A percentile compares a stretch with the other conserved stretches of the same genome.
Conservation (phyloP, 2,888 invertebrate genomes). For the Lycophotia porphyrea region DNA sequence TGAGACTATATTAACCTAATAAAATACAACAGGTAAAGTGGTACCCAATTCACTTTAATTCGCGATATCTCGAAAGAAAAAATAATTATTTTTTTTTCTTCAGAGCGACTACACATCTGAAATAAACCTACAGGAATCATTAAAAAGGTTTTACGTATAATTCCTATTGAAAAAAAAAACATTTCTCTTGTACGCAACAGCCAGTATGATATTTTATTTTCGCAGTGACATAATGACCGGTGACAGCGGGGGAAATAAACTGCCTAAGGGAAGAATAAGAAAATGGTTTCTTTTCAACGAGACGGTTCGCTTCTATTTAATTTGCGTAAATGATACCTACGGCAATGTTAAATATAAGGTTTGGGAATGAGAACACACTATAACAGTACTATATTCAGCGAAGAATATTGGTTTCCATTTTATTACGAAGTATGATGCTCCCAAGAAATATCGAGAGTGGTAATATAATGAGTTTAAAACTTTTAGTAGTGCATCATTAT, state of each 20-base stretch:
- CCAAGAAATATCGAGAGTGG: slow-evolving; percentile 24
- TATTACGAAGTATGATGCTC: slow-evolving; percentile 20
- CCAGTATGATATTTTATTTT: slow-evolving; percentile 74
- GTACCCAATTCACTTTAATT: neutral
- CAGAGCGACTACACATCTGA: slow-evolving; percentile 17
- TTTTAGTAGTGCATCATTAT: neutral
- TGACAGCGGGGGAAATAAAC: slow-evolving; percentile 81
- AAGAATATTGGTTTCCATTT: neutral
- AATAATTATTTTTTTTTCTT: slow-evolving; percentile 7
- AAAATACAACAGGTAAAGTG: slow-evolving; percentile 14
- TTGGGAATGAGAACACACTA: slow-evolving; percentile 55
- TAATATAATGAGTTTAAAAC: slow-evolving; percentile 28
- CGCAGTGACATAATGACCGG: slow-evolving; percentile 81
- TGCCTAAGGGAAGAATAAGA: slow-evolving; percentile 80
- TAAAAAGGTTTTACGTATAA: slow-evolving; percentile 55
- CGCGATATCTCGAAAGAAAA: slow-evolving; percentile 2
- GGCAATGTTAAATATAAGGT: slow-evolving; percentile 67
- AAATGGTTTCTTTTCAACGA: slow-evolving; percentile 78
- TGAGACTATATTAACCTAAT: slow-evolving; percentile 22
- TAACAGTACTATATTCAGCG: slow-evolving; percentile 25
- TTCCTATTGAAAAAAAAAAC: slow-evolving; percentile 60
- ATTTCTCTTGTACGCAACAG: slow-evolving; percentile 61
- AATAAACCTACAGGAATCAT: slow-evolving; percentile 44
- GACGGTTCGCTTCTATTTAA: slow-evolving; percentile 78
- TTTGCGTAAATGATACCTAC: slow-evolving; percentile 78